A percentile compares a stretch with the other conserved stretches of the same genome.
phyloP scores from a whole-genome alignment of 2,113 vertebrate species.

The Quiscalus mexicanus region DNA sequence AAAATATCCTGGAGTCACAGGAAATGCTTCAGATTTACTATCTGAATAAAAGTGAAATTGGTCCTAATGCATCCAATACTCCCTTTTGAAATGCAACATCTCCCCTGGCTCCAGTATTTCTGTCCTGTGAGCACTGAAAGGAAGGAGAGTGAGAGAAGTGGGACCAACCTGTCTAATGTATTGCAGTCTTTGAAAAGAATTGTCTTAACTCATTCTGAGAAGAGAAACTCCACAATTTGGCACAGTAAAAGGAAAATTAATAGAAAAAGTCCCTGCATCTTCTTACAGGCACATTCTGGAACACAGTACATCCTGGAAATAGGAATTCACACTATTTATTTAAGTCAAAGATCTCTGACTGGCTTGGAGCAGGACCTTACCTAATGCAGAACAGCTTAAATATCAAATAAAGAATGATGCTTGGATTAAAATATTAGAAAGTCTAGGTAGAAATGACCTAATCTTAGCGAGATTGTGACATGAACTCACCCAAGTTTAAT shows the following conservation, averaged over 20 bases:
- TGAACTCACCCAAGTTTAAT: background rate
- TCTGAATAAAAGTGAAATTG: background rate
- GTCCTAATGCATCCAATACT: background rate
- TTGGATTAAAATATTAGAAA: constrained; percentile 26
- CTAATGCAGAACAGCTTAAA: constrained; percentile 8
- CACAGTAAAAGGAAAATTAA: constrained; percentile 1
- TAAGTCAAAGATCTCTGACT: constrained; percentile 6
- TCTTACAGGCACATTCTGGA: constrained; percentile 34
- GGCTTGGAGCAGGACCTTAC: background rate
- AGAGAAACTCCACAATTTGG: background rate
- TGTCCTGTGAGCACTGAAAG: background rate
- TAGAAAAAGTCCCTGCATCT: background rate
- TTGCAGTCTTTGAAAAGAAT: background rate
- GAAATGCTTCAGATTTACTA: background rate
- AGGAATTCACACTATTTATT: constrained; percentile 41
- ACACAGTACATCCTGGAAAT: constrained; percentile 22
- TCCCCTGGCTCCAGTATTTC: background rate
- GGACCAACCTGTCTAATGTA: background rate
- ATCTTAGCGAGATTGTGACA: background rate
- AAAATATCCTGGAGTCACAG: background rate
- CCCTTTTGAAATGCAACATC: background rate
- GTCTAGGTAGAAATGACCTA: constrained; percentile 32
- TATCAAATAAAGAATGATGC: background rate
- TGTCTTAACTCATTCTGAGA: constrained; percentile 18
- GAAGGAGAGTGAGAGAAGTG: background rate